Base-by-base conservation (phyloP, 2,888 invertebrate genomes). In the Lottia gigantea region DNA sequence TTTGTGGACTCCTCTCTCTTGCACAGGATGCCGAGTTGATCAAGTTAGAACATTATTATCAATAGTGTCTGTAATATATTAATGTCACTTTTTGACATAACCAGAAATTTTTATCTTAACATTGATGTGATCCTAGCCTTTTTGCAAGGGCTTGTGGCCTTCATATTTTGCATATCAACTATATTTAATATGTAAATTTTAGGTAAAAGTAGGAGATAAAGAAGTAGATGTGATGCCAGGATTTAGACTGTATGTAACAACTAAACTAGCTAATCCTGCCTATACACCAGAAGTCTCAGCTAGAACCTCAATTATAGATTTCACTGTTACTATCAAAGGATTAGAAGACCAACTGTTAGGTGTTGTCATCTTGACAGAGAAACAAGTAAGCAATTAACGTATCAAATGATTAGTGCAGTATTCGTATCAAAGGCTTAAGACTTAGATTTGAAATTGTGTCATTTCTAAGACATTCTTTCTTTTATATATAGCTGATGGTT, bases 271-370 rank as follows among this genome's bases (percentile, higher is more conserved):
- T 0, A 98, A 98, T 90, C 98, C 98, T 0, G 94, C 96, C 0
- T 98, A 97, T 88, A 96, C 97, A 16, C 98, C 98, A 0, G 98
- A 98, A 90, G 94, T 98, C 77, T 95, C 96, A 83, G 97, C 98
- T 0, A 96, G 96, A 88, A 97, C 97, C 0, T 95, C 97, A 0
- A 96, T 98, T 70, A 97, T 98, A 80, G 97, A 98, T 88, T 98
- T 98, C 86, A 98, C 98, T 0, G 98, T 98, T 0, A 98, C 98
- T 3, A 96, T 96, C 94, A 92, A 95, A 85, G 97, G 98, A 14
- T 90, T 98, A 45, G 98, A 98, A 89, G 98, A 98, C 89, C 98
- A 98, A 86, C 90, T 98, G 7, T 89, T 98, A 40, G 97, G 91
- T 2, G 91, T 97, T 75, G 97, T 98, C 0, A 98, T 98, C 85